Evolutionary conservation across 2,797 vertebrate genomes (phyloP), one percentile per base, ranked within the genome.

Genomic region (Macropus fuliginosus): DNA sequence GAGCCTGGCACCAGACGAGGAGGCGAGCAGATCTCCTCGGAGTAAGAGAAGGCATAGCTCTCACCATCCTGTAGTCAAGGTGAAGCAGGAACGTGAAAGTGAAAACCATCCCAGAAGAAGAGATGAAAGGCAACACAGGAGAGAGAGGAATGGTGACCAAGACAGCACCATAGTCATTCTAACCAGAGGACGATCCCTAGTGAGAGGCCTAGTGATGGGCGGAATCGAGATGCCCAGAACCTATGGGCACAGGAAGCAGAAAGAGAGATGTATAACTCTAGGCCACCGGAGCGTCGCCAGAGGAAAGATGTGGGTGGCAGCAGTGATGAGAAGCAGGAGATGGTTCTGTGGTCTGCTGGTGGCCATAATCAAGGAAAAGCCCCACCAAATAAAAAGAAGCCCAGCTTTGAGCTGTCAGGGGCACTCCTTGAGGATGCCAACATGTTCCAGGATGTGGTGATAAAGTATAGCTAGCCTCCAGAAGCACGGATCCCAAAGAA

Each of bases 401-500:
- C 99, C 0, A 99, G 99, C 98, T 99, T 99, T 50, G 99, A 98
- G 98, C 99, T 99, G 89, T 99, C 99, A 0, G 99, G 99, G 4
- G 99, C 99, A 0, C 99, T 99, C 57, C 99, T 99, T 3, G 99
- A 99, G 98, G 99, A 99, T 92, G 99, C 99, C 91, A 99, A 99
- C 98, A 99, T 99, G 0, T 99, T 99, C 98, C 98, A 99, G 29
- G 99, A 99, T 0, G 99, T 99, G 11, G 99, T 99, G 95, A 99
- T 99, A 98, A 99, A 99, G 98, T 99, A 99, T 98, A 99, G 99
- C 0, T 99, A 99, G 98, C 99, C 99, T 0, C 99, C 99, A 0
- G 99, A 99, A 98, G 99, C 99, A 1, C 99, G 99, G 0, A 99
- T 99, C 93, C 99, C 99, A 0, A 99, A 99, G 98, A 99, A 99